Percentiles rank a stretch among this genome's conserved stretches.
Conservation (phyloP, 2,888 invertebrate species). For the Lasius platythorax region DNA sequence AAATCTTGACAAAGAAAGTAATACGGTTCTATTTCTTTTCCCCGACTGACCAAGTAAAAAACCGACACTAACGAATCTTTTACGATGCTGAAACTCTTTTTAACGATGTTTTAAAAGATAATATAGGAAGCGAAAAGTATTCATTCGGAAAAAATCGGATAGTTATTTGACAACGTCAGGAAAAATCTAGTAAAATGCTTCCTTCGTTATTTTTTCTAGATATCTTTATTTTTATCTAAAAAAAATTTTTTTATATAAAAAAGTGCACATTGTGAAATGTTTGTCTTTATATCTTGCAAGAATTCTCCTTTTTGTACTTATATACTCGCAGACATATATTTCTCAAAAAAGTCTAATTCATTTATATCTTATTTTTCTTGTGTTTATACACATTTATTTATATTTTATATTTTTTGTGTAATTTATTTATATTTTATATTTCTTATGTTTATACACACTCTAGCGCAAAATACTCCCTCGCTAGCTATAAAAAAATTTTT, state of each 20-base stretch:
- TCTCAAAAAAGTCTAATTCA: background rate
- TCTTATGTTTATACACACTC: background rate
- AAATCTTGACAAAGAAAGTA: constrained; percentile 31
- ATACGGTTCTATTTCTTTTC: constrained; percentile 13
- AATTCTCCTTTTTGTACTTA: background rate
- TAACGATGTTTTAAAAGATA: constrained; percentile 65
- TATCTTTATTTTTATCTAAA: background rate
- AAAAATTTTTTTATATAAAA: background rate
- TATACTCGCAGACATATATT: background rate
- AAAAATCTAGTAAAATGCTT: background rate
- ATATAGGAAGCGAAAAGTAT: constrained; percentile 24
- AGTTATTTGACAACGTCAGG: constrained; percentile 1
- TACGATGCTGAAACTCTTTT: constrained; percentile 55
- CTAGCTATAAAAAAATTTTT: background rate
- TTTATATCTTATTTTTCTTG: background rate
- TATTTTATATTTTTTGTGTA: background rate
- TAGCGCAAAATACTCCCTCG: background rate
- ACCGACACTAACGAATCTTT: constrained; percentile 49
- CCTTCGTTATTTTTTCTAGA: background rate
- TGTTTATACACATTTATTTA: background rate
- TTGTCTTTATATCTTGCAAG: background rate
- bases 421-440: background rate
- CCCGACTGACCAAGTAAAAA: constrained; percentile 54
- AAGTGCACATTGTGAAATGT: background rate
- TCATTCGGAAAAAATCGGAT: constrained; percentile 18